Evolutionary conservation across 1,140 invertebrate species (phyloP).

Genomic region (Aradophagus sp.): DNA sequence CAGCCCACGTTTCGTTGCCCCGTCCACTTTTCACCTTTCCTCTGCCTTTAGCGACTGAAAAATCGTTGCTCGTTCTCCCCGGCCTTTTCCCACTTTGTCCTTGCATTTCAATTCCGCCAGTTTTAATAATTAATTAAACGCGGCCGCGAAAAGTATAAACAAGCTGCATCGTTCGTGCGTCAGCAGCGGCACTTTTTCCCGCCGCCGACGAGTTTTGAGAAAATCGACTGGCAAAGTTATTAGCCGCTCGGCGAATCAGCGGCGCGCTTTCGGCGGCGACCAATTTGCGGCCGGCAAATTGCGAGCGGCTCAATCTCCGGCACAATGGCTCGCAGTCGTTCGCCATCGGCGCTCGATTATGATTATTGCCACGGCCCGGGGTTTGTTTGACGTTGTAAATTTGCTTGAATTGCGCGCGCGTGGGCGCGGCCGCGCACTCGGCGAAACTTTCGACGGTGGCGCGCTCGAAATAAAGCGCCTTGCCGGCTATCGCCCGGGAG

Average conservation of each 20-base stretch:
- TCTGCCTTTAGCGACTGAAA: no score
- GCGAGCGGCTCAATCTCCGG: slow-evolving; percentile 18
- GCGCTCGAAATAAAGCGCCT: slow-evolving; percentile 11
- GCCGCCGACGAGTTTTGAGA: slow-evolving; percentile 4
- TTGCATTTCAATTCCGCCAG: no score
- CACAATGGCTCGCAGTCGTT: slow-evolving; percentile 13
- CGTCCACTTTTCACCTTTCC: no score
- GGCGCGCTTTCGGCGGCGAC: slow-evolving; percentile 8
- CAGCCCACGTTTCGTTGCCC: no score
- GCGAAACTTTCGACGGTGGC: slow-evolving; percentile 30
- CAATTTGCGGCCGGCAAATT: slow-evolving; percentile 32
- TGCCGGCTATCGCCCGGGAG: not conserved
- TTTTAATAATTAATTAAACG: no score
- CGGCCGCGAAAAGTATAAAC: no score
- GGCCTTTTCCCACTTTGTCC: no score
- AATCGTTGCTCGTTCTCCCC: no score
- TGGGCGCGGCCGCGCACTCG: no score
- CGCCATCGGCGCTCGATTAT: not conserved
- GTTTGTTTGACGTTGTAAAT: slow-evolving; percentile 21
- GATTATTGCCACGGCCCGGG: no score
- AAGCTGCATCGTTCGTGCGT: no score
- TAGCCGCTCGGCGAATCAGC: slow-evolving; percentile 16
- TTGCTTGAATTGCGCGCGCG: slow-evolving; percentile 10
- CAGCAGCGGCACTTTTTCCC: no score
- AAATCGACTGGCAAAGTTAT: slow-evolving; percentile 22